phyloP scores from a whole-genome alignment of 2,888 invertebrate genomes.

The Phania funesta region DNA sequence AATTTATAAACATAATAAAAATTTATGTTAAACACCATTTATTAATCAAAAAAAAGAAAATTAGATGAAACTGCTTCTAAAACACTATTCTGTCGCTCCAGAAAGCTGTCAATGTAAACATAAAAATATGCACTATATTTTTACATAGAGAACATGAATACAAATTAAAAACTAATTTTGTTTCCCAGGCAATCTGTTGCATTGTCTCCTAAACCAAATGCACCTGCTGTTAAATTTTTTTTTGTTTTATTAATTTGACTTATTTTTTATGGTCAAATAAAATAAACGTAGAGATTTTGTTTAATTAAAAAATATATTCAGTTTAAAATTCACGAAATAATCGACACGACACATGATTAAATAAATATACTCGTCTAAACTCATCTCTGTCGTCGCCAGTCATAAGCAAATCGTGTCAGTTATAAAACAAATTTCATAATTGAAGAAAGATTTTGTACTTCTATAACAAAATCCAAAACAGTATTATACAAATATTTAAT shows the following conservation, averaged over 20 bases:
- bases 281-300: background rate
- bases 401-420: background rate
- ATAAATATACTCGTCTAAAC: constrained; percentile 17
- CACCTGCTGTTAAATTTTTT: constrained; percentile 23
- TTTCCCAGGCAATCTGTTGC: background rate
- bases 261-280: constrained; percentile 19
- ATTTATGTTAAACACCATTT: background rate
- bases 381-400: background rate
- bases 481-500: constrained; percentile 19
- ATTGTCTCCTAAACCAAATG: background rate
- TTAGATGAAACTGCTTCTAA: background rate
- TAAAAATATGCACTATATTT: background rate
- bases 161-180: constrained; percentile 9
- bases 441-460: background rate
- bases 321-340: constrained; percentile 47
- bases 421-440: constrained; percentile 10
- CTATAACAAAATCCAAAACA: background rate
- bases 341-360: constrained; percentile 53
- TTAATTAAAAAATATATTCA: constrained; percentile 63
- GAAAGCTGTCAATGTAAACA: background rate
- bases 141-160: background rate
- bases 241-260: constrained; percentile 5
- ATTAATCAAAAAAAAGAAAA: background rate
- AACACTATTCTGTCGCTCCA: no score
- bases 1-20: no score